Conservation (phyloP, 2,797 vertebrate genomes). For the Zenarchopterus dispar region DNA sequence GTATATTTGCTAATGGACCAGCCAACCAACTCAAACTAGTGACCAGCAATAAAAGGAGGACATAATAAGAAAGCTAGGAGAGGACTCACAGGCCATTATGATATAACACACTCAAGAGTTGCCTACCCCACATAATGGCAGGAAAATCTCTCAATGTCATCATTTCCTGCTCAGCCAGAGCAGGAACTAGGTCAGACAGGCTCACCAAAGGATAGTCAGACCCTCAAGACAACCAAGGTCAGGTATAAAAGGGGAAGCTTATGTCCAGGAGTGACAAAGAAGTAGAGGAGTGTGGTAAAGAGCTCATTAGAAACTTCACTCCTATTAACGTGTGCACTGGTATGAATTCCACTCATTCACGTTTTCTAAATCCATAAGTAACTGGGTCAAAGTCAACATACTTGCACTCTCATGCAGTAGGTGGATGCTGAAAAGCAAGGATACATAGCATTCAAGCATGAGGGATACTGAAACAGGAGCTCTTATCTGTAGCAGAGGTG, state of each 20-base stretch:
- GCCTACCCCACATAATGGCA: constrained; percentile 68
- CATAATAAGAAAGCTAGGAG: constrained; percentile 14
- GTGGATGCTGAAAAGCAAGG: constrained; percentile 23
- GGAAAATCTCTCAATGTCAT: constrained; percentile 74
- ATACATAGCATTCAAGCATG: constrained; percentile 35
- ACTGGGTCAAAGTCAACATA: constrained; percentile 30
- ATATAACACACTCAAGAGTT: constrained; percentile 62
- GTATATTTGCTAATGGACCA: not conserved
- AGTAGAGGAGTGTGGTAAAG: not conserved
- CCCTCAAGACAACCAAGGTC: constrained; percentile 27
- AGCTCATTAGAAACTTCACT: constrained; percentile 16
- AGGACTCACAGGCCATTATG: constrained; percentile 25
- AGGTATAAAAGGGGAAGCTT: constrained; percentile 41
- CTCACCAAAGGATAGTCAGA: constrained; percentile 29
- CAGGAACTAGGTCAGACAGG: constrained; percentile 73
- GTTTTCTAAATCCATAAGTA: constrained; percentile 10
- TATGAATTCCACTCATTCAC: constrained; percentile 16
- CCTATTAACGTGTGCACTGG: not conserved
- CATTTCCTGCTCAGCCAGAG: constrained; percentile 51
- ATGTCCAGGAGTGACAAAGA: constrained; percentile 19
- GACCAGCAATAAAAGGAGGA: constrained; percentile 18
- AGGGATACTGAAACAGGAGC: constrained; percentile 34
- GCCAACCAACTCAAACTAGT: constrained; percentile 33
- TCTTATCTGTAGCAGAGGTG: constrained; percentile 31
- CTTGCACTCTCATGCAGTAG: constrained; percentile 19